Evolutionary conservation across 2,113 vertebrate species (phyloP), one percentile per base, ranked within the genome.

Genomic region (Silurus asotus): DNA sequence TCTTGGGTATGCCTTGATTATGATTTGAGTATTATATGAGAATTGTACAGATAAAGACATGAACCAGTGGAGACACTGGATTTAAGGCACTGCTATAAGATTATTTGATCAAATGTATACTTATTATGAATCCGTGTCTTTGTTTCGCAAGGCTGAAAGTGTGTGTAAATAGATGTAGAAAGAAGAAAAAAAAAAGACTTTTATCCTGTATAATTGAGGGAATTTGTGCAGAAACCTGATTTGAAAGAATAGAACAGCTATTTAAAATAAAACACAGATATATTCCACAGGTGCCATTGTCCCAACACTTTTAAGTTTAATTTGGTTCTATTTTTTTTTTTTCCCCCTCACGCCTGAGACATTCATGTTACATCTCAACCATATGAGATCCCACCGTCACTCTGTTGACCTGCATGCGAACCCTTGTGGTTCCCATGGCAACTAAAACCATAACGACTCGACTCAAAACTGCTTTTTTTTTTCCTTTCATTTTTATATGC

Each of bases 21-120:
- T 94, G 94, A 94, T 96, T 94, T 88, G 93, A 95, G 95, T 96
- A 95, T 96, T 95, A 91, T 91, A 92, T 95, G 96, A 95, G 94
- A 95, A 93, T 85, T 89, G 89, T 90, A 76, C 92, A 95, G 96
- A 95, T 94, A 94, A 87, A 89, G 37, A 37, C 37, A 90, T 87
- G 93, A 95, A 94, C 93, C 96, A 95, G 92, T 96, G 94, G 85
- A 64, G 92, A 85, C 95, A 95, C 91, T 96, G 94, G 85, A 56
- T 92, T 93, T 93, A 95, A 93, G 95, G 94, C 95, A 95, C 96
- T 96, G 96, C 91, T 92, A 93, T 95, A 93, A 92, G 94, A 93
- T 90, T 37, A 93, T 94, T 94, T 95, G 94, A 95, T 92, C 94
- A 92, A 94, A 91, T 96, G 94, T 96, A 94, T 95, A 96, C 95